A percentile compares a stretch with the other conserved stretches of the same genome.
Evolutionary conservation across 64 coral and sea anemone species (phyloP).

Genomic region (Orbicella faveolata): DNA sequence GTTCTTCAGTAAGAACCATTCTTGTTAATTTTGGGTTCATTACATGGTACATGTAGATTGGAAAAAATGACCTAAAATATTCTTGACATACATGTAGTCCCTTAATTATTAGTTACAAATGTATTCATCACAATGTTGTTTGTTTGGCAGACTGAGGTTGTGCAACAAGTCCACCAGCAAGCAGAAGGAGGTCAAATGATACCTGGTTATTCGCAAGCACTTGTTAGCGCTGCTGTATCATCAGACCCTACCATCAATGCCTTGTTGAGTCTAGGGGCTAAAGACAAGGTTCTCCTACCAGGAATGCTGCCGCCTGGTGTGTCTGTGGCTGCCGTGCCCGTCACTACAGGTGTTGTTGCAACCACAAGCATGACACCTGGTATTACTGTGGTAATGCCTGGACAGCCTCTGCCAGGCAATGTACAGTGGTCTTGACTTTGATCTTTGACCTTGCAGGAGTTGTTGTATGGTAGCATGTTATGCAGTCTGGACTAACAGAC

Average conservation of each 20-base stretch:
- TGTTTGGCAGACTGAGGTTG: conserved; percentile 38
- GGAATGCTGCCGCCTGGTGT: conserved; percentile 62
- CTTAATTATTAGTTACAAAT: no score
- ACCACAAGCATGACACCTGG: conserved; percentile 52
- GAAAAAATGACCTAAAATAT: no score
- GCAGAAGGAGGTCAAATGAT: conserved; percentile 27
- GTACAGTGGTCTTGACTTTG: conserved; percentile 57
- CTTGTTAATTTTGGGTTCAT: no score
- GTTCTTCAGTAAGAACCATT: no score
- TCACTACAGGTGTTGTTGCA: conserved; percentile 52
- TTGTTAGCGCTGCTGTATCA: conserved; percentile 56
- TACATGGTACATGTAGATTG: no score
- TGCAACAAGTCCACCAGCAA: conserved; percentile 42
- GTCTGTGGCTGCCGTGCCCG: conserved; percentile 66
- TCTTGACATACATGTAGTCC: no score
- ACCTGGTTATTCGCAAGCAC: conserved; percentile 4
- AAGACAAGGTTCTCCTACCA: conserved; percentile 70
- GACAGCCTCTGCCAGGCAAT: conserved; percentile 55
- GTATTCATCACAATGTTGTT: not conserved
- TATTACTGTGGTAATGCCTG: conserved; percentile 91
- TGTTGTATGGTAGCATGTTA: not conserved
- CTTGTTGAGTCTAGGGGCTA: conserved; percentile 83
- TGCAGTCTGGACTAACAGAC: not conserved
- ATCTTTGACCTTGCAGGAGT: not conserved
- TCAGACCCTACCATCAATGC: conserved; percentile 96